Evolutionary conservation across 2,797 vertebrate species (phyloP), one percentile per base, ranked within the genome.

Genomic region (Apogon hyalosoma): DNA sequence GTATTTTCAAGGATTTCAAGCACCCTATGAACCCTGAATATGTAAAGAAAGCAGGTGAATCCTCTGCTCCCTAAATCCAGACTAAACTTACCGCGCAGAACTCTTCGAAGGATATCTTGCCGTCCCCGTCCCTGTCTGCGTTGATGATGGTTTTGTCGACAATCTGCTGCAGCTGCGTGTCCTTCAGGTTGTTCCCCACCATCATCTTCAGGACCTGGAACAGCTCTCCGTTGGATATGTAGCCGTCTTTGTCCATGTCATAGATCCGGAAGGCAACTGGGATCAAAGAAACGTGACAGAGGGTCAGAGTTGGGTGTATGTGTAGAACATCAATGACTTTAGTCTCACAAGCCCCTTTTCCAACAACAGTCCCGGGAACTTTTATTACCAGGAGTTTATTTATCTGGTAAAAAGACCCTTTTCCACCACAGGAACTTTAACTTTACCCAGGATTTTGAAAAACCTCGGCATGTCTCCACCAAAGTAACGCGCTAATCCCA

Each of bases 121-220:
- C 95, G 75, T 97, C 96, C 2, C 96, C 95, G 70, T 97, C 95
- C 78, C 95, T 95, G 94, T 97, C 95, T 87, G 96, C 95, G 79
- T 96, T 96, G 91, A 97, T 96, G 91, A 92, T 92, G 79, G 88
- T 92, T 60, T 92, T 92, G 82, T 92, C 90, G 0, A 92, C 90
- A 9, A 97, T 97, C 89, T 97, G 96, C 91, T 97, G 96, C 78
- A 97, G 95, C 84, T 97, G 96, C 40, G 95, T 97, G 91, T 97
- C 96, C 90, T 97, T 97, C 88, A 97, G 94, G 92, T 97, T 97
- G 93, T 95, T 97, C 66, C 96, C 96, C 78, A 97, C 96, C 96
- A 97, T 97, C 96, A 96, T 96, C 92, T 97, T 97, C 78, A 97
- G 92, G 79, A 97, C 96, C 86, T 97, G 96, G 93, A 97, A 97